Evolutionary conservation across 2,797 vertebrate genomes (phyloP).

Genomic region (Urocyon cinereoargenteus): DNA sequence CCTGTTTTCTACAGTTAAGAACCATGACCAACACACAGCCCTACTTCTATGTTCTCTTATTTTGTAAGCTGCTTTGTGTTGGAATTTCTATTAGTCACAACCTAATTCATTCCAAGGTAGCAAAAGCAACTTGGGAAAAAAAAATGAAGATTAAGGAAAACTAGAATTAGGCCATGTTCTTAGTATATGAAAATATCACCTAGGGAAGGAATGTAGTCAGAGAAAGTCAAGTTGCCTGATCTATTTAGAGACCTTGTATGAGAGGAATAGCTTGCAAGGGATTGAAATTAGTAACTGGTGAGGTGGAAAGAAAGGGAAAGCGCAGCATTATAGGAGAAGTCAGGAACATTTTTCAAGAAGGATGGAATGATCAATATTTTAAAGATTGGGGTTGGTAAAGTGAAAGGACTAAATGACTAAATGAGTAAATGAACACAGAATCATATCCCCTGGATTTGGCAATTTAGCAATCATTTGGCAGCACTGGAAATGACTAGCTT

Average conservation of each 20-base stretch:
- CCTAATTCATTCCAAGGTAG: neutral
- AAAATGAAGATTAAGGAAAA: neutral
- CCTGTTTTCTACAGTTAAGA: neutral
- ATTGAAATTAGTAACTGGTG: neutral
- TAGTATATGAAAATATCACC: neutral
- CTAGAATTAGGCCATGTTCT: neutral
- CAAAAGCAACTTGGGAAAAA: neutral
- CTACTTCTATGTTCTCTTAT: neutral
- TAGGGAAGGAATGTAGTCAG: neutral
- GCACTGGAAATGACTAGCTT: neutral
- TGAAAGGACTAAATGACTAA: neutral
- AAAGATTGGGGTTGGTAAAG: neutral
- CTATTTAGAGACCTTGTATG: neutral
- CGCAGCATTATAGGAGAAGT: neutral
- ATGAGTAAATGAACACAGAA: neutral
- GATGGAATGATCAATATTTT: neutral
- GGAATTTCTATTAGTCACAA: neutral
- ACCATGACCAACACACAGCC: neutral
- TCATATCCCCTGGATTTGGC: neutral
- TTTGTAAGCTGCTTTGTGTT: neutral
- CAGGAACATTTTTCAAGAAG: neutral
- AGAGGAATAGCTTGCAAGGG: neutral
- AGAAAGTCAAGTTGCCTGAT: neutral
- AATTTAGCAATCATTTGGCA: neutral
- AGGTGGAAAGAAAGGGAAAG: neutral